Percentiles rank a stretch among this genome's conserved stretches.
These are phyloP conservation scores for Galbula dea DNA, from an alignment of 2,113 vertebrate species.

Conservation along the genomic window DNA sequence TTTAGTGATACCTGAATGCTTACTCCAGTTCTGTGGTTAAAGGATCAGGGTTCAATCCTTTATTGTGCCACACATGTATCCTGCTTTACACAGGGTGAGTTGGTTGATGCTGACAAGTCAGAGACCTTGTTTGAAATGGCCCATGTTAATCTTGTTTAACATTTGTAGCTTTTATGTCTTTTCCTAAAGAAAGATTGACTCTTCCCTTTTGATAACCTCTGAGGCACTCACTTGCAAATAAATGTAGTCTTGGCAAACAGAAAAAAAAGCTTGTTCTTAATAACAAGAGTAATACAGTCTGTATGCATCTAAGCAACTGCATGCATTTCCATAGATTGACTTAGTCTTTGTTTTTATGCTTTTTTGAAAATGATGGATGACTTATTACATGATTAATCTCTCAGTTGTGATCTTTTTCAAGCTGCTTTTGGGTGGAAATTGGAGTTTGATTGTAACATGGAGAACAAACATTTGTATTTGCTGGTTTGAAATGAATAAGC, in stretches of 20 bases:
- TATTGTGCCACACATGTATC: neutral
- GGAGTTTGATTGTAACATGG: neutral
- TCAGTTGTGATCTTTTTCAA: neutral
- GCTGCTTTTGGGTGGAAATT: neutral
- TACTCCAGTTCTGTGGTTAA: neutral
- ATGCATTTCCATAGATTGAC: constrained; percentile 11
- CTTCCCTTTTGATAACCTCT: neutral
- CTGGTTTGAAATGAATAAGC: neutral
- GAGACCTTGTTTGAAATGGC: neutral
- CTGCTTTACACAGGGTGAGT: neutral
- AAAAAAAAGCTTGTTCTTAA: neutral
- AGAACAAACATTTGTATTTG: neutral
- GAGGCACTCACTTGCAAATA: neutral
- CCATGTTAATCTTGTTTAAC: neutral
- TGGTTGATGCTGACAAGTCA: neutral
- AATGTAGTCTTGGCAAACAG: neutral
- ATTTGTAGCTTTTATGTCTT: constrained; percentile 24
- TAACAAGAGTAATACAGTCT: neutral
- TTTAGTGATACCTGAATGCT: neutral
- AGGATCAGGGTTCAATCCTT: neutral
- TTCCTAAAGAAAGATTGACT: neutral
- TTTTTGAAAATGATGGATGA: constrained; percentile 21
- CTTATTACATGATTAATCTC: constrained; percentile 14
- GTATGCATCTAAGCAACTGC: constrained; percentile 4
- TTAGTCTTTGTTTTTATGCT: neutral